Conservation (phyloP, 2,113 vertebrate genomes). For the Willisornis vidua region DNA sequence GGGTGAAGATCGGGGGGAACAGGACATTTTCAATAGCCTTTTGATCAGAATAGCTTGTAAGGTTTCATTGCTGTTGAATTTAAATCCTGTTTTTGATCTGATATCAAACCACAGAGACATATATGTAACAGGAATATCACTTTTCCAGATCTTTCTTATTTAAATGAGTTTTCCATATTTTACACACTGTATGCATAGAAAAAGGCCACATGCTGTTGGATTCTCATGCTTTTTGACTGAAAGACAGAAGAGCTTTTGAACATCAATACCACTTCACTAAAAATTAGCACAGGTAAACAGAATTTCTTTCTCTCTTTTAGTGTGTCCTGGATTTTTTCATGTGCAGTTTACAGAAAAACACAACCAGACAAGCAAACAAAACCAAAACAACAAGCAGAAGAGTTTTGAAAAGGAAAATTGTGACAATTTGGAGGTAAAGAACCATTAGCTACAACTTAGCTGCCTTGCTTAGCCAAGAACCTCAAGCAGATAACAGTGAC, state of each 20-base stretch:
- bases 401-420: not conserved
- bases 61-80: not conserved
- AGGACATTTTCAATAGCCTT: not conserved
- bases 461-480: not conserved
- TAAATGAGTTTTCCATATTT: not conserved
- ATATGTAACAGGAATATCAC: not conserved
- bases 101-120: not conserved
- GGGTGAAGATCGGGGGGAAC: not conserved
- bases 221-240: not conserved
- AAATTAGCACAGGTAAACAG: not conserved
- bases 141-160: not conserved
- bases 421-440: not conserved
- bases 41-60: not conserved
- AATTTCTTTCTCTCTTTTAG: not conserved
- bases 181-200: not conserved
- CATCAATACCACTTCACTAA: not conserved
- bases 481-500: slow-evolving; percentile 9
- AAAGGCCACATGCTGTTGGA: not conserved
- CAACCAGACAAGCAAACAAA: not conserved
- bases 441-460: not conserved
- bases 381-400: not conserved
- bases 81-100: not conserved
- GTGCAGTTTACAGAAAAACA: not conserved
- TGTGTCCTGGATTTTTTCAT: not conserved
- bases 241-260: not conserved